A percentile compares a stretch with the other conserved stretches of the same genome.
Conservation (phyloP, 2,113 vertebrate species). For the Herpetotheres cachinnans region DNA sequence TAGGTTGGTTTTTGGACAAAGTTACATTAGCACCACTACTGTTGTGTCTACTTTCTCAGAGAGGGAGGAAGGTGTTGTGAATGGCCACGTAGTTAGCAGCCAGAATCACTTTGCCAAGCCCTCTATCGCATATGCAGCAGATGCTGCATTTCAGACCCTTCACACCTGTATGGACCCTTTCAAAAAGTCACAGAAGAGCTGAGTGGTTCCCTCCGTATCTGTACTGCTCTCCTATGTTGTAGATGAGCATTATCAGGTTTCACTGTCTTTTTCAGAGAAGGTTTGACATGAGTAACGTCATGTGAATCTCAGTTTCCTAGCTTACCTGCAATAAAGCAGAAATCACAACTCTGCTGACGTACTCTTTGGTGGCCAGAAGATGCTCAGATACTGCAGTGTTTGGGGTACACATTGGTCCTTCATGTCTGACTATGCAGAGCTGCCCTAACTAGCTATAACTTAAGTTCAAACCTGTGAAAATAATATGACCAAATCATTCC, state of each 20-base stretch:
- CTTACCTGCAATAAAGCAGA: neutral
- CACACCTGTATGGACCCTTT: neutral
- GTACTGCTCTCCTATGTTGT: neutral
- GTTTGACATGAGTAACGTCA: neutral
- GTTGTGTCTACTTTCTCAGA: neutral
- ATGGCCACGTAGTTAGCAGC: rapidly evolving
- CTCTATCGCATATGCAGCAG: neutral
- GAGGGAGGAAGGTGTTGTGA: neutral
- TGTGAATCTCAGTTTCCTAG: neutral
- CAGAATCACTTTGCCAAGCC: neutral
- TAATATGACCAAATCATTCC: neutral
- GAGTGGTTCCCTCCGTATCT: neutral
- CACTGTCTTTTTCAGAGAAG: neutral
- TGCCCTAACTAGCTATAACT: neutral
- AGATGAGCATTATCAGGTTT: neutral
- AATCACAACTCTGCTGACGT: neutral
- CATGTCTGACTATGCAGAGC: neutral
- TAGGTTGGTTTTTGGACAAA: neutral
- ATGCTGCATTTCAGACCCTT: neutral
- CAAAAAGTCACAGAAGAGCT: neutral
- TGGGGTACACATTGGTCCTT: neutral
- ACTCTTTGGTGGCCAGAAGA: neutral
- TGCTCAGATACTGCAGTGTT: neutral
- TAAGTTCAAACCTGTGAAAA: neutral
- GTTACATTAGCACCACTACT: neutral